These are phyloP conservation scores for Aselliscus stoliczkanus DNA, from an alignment of 2,797 vertebrate genomes.

Conservation along the genomic window DNA sequence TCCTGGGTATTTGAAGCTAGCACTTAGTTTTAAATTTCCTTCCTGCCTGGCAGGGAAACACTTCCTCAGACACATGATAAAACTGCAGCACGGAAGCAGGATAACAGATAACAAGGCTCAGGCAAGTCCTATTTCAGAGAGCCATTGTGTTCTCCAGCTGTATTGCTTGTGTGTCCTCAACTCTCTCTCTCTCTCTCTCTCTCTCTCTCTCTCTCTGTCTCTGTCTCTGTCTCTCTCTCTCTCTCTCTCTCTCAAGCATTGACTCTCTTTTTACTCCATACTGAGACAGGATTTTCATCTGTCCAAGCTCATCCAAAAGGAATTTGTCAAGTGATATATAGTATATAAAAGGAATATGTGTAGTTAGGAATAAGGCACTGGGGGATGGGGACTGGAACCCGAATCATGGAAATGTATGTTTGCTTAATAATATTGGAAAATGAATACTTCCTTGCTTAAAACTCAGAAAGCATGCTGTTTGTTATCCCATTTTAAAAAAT, in stretches of 20 bases:
- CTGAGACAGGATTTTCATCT: not conserved
- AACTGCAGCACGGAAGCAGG: not conserved
- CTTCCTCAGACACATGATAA: conserved; percentile 41
- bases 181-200: too few relatives aligned
- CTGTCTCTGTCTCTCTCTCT: too few relatives aligned
- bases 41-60: not conserved
- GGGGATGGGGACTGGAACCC: accelerated
- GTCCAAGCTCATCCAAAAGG: not conserved
- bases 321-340: conserved; percentile 49
- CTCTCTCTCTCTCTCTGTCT: too few relatives aligned
- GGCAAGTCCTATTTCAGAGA: not conserved
- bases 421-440: conserved; percentile 40
- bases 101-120: not conserved
- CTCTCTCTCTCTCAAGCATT: not conserved
- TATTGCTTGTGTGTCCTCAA: not conserved
- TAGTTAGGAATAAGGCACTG: not conserved
- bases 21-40: conserved; percentile 52
- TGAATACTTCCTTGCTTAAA: not conserved
- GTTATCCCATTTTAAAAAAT: not conserved
- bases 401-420: conserved; percentile 28
- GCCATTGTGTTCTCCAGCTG: not conserved
- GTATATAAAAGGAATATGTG: conserved; percentile 36
- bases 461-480: conserved; percentile 38
- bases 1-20: conserved; percentile 41
- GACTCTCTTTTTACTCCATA: not conserved